Evolutionary conservation across 1,140 invertebrate species (phyloP).

Genomic region (Phymorhynchus buccinoides): DNA sequence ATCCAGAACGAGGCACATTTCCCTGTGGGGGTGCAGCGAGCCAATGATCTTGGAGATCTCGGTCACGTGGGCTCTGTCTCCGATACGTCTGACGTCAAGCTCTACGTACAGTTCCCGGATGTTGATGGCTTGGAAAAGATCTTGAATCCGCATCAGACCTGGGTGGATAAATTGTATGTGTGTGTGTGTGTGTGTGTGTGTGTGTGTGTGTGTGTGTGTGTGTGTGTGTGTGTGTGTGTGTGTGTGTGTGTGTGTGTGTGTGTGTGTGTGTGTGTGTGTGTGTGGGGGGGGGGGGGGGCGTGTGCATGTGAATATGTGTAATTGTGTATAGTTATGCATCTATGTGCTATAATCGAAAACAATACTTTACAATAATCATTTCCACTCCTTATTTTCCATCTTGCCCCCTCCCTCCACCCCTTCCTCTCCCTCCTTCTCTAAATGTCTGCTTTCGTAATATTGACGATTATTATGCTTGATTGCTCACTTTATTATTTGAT

Average conservation of each 20-base stretch:
- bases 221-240: not conserved
- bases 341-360: too few species aligned
- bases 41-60: conserved; percentile 32
- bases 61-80: conserved; percentile 29
- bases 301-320: too few species aligned
- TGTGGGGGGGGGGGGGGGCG: too few species aligned
- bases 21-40: conserved; percentile 21
- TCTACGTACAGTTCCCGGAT: conserved; percentile 38
- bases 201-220: not conserved
- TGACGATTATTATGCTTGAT: too few species aligned
- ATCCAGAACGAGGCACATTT: conserved; percentile 24
- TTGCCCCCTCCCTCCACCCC: too few species aligned
- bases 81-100: conserved; percentile 41
- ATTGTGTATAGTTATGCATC: too few species aligned
- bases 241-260: not conserved
- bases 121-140: conserved; percentile 45
- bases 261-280: not conserved
- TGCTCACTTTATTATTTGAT: too few species aligned
- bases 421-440: too few species aligned
- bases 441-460: too few species aligned
- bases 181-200: not conserved
- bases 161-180: not conserved
- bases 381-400: too few species aligned
- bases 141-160: conserved; percentile 46
- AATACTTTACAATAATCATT: too few species aligned